phyloP scores from a whole-genome alignment of 2,888 invertebrate species.

The Brachylomia viminalis region DNA sequence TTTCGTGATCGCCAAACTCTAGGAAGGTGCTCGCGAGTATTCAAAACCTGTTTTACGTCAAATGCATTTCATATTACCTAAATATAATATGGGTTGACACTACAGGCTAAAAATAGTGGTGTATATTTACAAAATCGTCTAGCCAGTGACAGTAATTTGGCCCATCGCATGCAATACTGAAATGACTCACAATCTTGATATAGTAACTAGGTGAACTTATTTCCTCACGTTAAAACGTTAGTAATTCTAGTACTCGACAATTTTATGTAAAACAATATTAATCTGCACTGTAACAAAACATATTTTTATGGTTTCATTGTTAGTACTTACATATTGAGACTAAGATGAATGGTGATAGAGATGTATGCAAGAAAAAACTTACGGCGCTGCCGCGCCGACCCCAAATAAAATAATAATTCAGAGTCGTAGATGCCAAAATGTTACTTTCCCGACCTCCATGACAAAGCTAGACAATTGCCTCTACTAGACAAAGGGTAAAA shows the following conservation, averaged over 20 bases:
- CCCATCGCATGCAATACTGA: conserved; percentile 32
- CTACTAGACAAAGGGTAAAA: too few relatives aligned
- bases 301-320: background rate
- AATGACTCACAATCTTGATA: conserved; percentile 45
- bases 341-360: background rate
- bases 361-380: background rate
- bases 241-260: background rate
- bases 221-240: background rate
- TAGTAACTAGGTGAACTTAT: conserved; percentile 32
- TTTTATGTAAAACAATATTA: conserved; percentile 6
- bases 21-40: background rate
- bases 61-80: conserved; percentile 20
- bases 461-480: too few relatives aligned
- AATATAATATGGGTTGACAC: conserved; percentile 23
- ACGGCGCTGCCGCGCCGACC: too few relatives aligned
- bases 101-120: conserved; percentile 44
- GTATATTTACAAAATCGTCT: conserved; percentile 50
- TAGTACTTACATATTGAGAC: background rate
- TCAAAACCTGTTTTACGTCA: background rate
- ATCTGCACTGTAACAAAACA: background rate
- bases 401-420: background rate
- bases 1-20: background rate
- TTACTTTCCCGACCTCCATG: too few relatives aligned
- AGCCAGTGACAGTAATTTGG: conserved; percentile 46
- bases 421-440: too few relatives aligned